phyloP scores from a whole-genome alignment of 2,113 vertebrate species.

The Chrysemys picta region DNA sequence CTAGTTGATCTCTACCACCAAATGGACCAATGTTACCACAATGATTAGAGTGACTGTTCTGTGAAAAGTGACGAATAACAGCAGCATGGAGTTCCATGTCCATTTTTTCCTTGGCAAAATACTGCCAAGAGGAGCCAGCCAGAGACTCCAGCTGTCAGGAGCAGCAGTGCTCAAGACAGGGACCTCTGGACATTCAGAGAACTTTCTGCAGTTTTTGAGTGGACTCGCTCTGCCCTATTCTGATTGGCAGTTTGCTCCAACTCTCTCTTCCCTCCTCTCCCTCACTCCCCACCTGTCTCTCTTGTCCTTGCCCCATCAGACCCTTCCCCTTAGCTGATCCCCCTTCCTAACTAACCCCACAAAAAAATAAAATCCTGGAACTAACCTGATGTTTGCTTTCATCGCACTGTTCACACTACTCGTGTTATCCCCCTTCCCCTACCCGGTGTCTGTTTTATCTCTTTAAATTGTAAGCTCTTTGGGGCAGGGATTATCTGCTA shows the following conservation, averaged over 20 bases:
- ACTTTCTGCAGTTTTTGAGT: neutral
- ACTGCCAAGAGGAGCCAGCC: neutral
- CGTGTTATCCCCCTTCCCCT: neutral
- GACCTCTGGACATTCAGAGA: neutral
- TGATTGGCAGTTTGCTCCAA: neutral
- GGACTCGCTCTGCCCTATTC: neutral
- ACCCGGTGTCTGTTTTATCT: neutral
- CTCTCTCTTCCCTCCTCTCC: neutral
- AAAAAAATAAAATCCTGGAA: neutral
- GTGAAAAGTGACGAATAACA: neutral
- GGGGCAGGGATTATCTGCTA: neutral
- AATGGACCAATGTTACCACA: constrained; percentile 35
- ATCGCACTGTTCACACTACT: neutral
- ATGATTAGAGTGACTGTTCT: neutral
- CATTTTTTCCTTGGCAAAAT: neutral
- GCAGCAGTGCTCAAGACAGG: neutral
- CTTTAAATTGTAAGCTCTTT: neutral
- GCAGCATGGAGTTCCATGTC: neutral
- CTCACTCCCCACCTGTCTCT: neutral
- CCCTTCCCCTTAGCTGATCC: neutral
- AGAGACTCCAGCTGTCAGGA: neutral
- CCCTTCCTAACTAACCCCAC: neutral
- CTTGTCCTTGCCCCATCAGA: neutral
- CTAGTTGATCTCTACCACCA: neutral
- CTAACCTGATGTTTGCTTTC: neutral